Base-by-base conservation (phyloP, 2,888 invertebrate species). In the Scaptomyza caliginosa region DNA sequence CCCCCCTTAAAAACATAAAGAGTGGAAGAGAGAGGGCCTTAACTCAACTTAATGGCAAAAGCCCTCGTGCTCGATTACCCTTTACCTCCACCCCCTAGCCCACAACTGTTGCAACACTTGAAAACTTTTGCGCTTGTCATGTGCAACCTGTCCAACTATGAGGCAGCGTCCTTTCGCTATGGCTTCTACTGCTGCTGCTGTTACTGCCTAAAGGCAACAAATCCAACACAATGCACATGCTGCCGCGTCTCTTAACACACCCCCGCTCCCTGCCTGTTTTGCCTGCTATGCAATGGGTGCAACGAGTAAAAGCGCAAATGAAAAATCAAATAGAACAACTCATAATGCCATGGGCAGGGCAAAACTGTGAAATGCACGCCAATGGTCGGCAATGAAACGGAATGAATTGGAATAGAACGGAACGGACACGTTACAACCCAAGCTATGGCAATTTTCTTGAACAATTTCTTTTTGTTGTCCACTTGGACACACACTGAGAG, bases 131-230 rank as follows among this genome's bases (percentile, higher is more conserved):
- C 66, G 72, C 83, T 80, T 77, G 80, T 77, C 80, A 83, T 83
- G 83, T 80, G 83, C 74, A 81, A 81, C 83, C 83, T 81, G 83
- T 75, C 83, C 77, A 74, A 83, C 77, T 74, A 69, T 80, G 30
- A 30, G 57, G 56, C 71, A 56, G 67, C 64, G 67, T 65, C 69
- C 65, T 71, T 28, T 34, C 4, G 16, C 13, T 26, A 26, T 16
- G 11, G 21, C 21, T 21, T 21, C n/a, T n/a, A n/a, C n/a, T n/a
- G 4, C 43, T 43, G 11, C 43, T 43, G 26, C 21, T 23, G 39
- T 6, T 39, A 13, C n/a, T 11, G 42, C 80, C 83, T 67, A 72
- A 67, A 63, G 80, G 83, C 83, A 72, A 67, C 77, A 79, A 82
- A 77, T 80, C 69, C 74, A 80, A 65, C 77, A 80, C 83, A 82